Evolutionary conservation across 2,113 vertebrate genomes (phyloP).

Genomic region (Sinocyclocheilus anshuiensis): DNA sequence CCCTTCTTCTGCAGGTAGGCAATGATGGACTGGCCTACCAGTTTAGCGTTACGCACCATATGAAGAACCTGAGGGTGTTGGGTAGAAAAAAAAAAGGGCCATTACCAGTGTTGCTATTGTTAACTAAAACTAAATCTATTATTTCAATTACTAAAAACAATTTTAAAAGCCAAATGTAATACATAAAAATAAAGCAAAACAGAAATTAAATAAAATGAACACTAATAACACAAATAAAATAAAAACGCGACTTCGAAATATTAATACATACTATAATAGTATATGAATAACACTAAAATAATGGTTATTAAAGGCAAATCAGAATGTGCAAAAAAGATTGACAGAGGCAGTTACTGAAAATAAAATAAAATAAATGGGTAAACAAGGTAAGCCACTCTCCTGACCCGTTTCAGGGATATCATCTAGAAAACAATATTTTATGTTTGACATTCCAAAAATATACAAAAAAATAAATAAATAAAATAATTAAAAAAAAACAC

Average conservation of each 20-base stretch:
- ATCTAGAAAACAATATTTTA: neutral
- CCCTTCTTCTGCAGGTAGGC: slow-evolving; percentile 98
- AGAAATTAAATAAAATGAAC: neutral
- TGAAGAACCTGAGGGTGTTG: slow-evolving; percentile 84
- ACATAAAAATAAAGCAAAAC: neutral
- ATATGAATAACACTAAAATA: no score
- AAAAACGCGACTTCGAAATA: no score
- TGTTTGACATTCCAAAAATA: neutral
- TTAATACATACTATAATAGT: no score
- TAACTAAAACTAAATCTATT: neutral
- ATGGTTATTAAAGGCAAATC: neutral
- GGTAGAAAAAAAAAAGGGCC: neutral
- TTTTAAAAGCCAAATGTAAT: neutral
- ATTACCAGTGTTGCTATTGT: neutral
- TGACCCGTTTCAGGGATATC: neutral
- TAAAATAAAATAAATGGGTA: neutral
- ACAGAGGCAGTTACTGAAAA: neutral
- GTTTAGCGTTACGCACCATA: slow-evolving; percentile 95
- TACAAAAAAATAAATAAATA: neutral
- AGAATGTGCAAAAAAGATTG: neutral
- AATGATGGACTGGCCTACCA: slow-evolving; percentile 98
- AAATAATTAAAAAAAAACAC: no score
- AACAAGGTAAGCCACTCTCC: neutral
- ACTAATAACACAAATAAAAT: no score
- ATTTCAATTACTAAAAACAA: neutral